Evolutionary conservation across 2,113 vertebrate genomes (phyloP).

Genomic region (Mus spicilegus): DNA sequence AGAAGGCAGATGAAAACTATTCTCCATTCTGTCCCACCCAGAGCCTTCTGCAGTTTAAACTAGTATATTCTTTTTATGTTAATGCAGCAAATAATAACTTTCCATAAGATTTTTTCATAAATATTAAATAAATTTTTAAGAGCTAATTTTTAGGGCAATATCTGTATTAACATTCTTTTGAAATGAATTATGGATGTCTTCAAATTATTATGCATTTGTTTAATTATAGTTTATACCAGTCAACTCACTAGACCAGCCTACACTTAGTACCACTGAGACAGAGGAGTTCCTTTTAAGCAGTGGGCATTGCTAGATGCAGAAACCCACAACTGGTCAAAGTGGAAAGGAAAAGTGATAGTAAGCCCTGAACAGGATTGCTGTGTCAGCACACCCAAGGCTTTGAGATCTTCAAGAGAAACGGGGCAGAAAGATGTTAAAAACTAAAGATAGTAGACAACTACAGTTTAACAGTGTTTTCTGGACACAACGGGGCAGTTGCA

Average conservation of each 20-base stretch:
- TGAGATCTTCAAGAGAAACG: neutral
- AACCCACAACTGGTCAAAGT: neutral
- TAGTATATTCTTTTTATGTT: constrained; percentile 21
- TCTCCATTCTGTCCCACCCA: neutral
- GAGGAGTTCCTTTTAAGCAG: neutral
- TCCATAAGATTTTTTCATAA: neutral
- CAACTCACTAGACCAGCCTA: neutral
- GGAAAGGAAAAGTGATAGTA: too few species aligned
- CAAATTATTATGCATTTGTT: neutral
- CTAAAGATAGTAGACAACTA: neutral
- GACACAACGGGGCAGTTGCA: neutral
- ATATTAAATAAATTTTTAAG: constrained; percentile 14
- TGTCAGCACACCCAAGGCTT: neutral
- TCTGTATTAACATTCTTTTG: neutral
- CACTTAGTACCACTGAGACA: neutral
- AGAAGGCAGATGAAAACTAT: neutral
- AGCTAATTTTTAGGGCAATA: neutral
- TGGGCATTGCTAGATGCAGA: neutral
- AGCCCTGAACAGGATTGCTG: neutral
- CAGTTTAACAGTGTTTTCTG: neutral
- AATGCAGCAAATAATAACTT: neutral
- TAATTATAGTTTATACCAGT: neutral
- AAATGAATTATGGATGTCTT: neutral
- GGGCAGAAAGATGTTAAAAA: neutral
- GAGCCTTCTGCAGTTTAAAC: neutral